Evolutionary conservation across 1,140 invertebrate species (phyloP), one percentile per base, ranked within the genome.

Genomic region (Trichoplusia ni): DNA sequence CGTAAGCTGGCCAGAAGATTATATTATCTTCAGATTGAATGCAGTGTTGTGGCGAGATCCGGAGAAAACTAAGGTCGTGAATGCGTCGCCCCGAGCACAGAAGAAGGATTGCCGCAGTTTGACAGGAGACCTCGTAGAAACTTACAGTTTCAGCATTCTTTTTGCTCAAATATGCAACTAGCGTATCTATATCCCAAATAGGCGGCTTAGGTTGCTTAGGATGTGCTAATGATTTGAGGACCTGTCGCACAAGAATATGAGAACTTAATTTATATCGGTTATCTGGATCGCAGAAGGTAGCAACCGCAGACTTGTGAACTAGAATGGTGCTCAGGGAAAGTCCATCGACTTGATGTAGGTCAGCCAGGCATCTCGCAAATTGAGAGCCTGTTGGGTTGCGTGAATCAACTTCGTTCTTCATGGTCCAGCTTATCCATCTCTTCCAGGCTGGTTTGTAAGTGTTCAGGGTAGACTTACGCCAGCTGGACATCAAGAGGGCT

Each of bases 61-160:
- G 40, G 0, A 73, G 31, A 3, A 71, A 47, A 2, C 69, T 69
- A 3, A 72, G 19, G 11, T 75, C 69, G 13, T 72, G 73, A 2
- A 72, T 37, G 13, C 69, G 38, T 18, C 69, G 38, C 11, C 73
- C 69, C 3, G 73, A 68, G 8, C 53, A 68, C 25, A 75, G 44
- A 4, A 69, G 38, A n/a, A 71, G 13, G 7, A 75, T 29, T 6
- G 38, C 47, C 18, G 65, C 65, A 14, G 35, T 62, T 31, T 69
- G 1, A n/a, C n/a, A n/a, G n/a, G 65, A 68, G 2, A 63, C 59
- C n/a, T 53, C 19, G 47, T 56, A 61, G 2, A 58, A 6, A 16
- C 23, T 69, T 14, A 47, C 14, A 6, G 64, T 13, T 46, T 51
- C 67, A 6, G 47, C n/a, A 29, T 38, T n/a, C 44, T 14, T 25